A percentile compares a stretch with the other conserved stretches of the same genome.
Conservation (phyloP, 2,113 vertebrate species). For the Notiomystis cincta region DNA sequence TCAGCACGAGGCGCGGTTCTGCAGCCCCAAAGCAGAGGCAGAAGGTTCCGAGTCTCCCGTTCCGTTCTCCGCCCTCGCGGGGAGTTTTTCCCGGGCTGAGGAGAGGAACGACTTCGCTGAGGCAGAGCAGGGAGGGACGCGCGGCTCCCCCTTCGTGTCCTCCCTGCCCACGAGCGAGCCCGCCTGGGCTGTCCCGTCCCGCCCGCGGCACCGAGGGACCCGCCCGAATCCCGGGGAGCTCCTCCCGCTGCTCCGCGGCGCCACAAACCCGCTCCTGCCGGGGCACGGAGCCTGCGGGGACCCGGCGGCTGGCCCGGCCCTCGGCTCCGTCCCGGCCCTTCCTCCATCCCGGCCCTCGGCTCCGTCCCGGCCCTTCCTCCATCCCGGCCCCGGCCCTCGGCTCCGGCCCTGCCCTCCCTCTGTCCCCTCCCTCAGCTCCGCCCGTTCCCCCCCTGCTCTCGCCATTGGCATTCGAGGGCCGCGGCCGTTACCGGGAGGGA, state of each 20-base stretch:
- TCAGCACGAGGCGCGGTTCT: accelerated
- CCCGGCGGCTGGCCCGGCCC: background rate
- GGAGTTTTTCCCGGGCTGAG: accelerated
- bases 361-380: background rate
- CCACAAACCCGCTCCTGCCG: background rate
- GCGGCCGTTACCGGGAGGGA: background rate
- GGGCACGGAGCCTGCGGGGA: no score
- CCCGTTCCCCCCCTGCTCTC: background rate
- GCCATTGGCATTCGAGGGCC: accelerated
- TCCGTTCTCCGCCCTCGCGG: no score
- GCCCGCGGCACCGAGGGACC: background rate
- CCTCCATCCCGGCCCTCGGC: background rate
- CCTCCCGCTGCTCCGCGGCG: background rate
- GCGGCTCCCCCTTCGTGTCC: accelerated
- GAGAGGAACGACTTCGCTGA: accelerated
- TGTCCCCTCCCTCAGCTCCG: background rate
- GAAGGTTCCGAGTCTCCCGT: accelerated
- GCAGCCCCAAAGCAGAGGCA: accelerated
- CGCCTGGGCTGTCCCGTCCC: accelerated
- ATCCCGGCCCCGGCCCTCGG: background rate
- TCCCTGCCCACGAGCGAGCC: accelerated
- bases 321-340: background rate
- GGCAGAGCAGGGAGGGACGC: no score
- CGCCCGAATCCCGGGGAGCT: background rate
- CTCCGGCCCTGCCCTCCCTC: background rate